Evolutionary conservation across 1,140 invertebrate genomes (phyloP), one percentile per base, ranked within the genome.

Genomic region (Gonatopus flavifemur): DNA sequence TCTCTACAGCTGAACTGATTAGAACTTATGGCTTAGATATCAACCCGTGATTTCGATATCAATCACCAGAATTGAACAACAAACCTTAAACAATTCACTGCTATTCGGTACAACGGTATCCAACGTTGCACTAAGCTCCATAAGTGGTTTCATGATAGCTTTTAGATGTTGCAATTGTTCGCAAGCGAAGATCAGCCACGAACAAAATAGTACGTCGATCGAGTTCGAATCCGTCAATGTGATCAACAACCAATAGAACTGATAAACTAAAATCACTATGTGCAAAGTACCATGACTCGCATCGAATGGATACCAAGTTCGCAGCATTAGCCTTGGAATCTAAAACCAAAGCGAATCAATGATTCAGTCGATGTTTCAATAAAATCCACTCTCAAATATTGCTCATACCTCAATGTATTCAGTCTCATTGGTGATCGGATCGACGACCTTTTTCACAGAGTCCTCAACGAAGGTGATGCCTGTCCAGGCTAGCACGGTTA

Each of bases 121-220:
- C 52, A 91, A 69, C 0, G 88, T 85, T 1, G 89, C 87, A 13
- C 88, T 90, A 1, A 91, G 79, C 60, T 92, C 89, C 86, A 92
- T 91, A 18, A 92, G 67, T 0, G 89, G 89, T 55, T 89, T 89
- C 85, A 92, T 86, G 32, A 91, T 91, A 35, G 87, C 86, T 59
- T 91, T 92, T 5, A 91, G 70, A 76, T 92, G 90, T 64, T 89
- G 86, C 9, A 92, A 69, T 62, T 92, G 90, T 60, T 91, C 89
- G 57, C 90, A 92, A 1, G 89, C 87, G 55, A 90, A 91, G 22
- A 91, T 84, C 31, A 91, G 61, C 86, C 88, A 91, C 1, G 87
- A 91, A 59, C 89, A 91, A 74, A 92, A 91, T 49, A 91, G 74
- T 0, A 88, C 82, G 62, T 91, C 89, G 33, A 87, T 62, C 1